Conservation (phyloP, 2,113 vertebrate genomes). For the Origma solitaria region DNA sequence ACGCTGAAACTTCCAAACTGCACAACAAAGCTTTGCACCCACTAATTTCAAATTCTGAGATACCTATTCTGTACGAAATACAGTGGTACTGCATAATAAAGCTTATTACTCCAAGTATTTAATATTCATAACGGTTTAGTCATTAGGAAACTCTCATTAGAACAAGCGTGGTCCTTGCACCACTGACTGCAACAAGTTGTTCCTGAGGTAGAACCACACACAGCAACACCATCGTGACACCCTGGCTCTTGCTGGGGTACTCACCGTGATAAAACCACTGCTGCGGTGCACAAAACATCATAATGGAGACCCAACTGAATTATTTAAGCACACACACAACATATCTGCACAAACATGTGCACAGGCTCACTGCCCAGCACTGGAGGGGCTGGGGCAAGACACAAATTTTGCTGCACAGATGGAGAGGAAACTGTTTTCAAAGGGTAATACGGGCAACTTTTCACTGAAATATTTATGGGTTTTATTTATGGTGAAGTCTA, state of each 20-base stretch:
- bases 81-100: background rate
- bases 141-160: slow-evolving; percentile 21
- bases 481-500: background rate
- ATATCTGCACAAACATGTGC: accelerated
- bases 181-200: background rate
- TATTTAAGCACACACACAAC: background rate
- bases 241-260: background rate
- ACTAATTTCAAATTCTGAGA: background rate
- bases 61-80: background rate
- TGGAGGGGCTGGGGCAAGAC: background rate
- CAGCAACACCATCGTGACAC: background rate
- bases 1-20: accelerated
- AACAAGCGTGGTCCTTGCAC: background rate
- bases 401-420: background rate
- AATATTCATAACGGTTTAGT: slow-evolving; percentile 17
- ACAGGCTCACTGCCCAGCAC: accelerated
- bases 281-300: background rate
- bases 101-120: background rate
- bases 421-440: background rate
- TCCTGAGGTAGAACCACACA: background rate
- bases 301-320: accelerated
- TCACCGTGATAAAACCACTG: background rate
- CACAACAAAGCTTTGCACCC: background rate
- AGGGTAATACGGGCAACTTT: background rate
- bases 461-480: background rate